Base-by-base conservation (phyloP, 2,797 vertebrate species). In the Zalophus californianus region DNA sequence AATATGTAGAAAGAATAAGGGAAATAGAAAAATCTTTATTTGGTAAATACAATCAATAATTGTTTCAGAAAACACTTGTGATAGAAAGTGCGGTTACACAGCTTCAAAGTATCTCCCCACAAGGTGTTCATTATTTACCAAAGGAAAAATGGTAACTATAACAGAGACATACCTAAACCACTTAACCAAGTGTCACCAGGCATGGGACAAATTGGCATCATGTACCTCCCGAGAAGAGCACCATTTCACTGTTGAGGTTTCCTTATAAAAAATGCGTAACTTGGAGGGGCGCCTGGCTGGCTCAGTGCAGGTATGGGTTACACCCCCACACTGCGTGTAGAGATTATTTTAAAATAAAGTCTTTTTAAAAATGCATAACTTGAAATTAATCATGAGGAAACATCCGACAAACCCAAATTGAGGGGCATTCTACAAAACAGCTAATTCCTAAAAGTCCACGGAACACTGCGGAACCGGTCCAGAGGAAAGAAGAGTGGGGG, bases 401-500 rank as follows among this genome's bases (percentile, higher is more conserved):
- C 23, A 44, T n/a, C 18, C 25, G 77, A 44, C 16, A 83, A 44
- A 54, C 14, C 16, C n/a, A 35, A 41, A 41, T 1, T 0, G 16
- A 60, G n/a, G 29, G 2, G 56, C 58, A 20, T 16, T 58, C 58
- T n/a, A 41, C n/a, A 60, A 35, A 86, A 56, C 13, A 29, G 25
- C 25, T 4, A 11, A 52, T 27, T 52, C 44, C 11, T 11, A 10
- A 68, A 25, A 77, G 23, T n/a, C 64, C 50, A 50, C 44, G 35
- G 27, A 6, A 32, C 25, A 11, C 79, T 12, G 21, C 0, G 13
- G 11, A 25, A 48, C 4, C 0, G 58, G 2, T 68, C 25, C 12
- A 5, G 38, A 25, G 8, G 7, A 29, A 32, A 60, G 52, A 23
- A 35, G 21, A 20, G 2, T 16, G 66, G 66, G 32, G n/a, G 8